phyloP scores from a whole-genome alignment of 2,113 vertebrate species.

The Nestor notabilis region DNA sequence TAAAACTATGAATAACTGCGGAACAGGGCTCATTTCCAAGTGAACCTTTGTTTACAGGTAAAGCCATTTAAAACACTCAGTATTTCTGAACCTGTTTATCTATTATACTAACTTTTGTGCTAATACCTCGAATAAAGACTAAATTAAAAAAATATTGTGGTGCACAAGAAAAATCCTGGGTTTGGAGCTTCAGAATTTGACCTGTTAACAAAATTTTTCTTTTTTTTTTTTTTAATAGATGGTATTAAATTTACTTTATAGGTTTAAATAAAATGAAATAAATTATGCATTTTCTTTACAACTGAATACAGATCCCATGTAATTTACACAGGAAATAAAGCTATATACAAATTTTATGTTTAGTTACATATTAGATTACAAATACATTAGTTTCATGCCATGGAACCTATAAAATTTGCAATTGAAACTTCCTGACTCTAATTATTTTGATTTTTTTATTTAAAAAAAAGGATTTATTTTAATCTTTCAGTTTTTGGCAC shows the following conservation, averaged over 20 bases:
- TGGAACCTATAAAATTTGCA: background rate
- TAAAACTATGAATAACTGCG: background rate
- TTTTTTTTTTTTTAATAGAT: background rate
- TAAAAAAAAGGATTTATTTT: background rate
- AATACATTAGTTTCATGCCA: background rate
- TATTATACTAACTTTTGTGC: background rate
- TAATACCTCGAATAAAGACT: background rate
- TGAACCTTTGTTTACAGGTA: background rate
- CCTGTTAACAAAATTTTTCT: background rate
- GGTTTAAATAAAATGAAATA: background rate
- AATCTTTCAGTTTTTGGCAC: background rate
- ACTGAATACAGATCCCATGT: background rate
- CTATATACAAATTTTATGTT: background rate
- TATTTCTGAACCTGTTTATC: background rate
- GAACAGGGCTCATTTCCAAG: background rate
- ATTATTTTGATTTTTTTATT: background rate
- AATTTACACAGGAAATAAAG: background rate
- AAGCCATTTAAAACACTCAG: background rate
- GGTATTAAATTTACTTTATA: background rate
- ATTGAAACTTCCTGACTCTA: background rate
- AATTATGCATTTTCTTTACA: background rate
- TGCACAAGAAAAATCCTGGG: accelerated
- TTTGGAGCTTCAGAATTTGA: background rate
- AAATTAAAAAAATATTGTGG: background rate
- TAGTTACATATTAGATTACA: background rate